A percentile compares a stretch with the other conserved stretches of the same genome.
Conservation (phyloP, 2,113 vertebrate genomes). For the Gadus chalcogrammus region DNA sequence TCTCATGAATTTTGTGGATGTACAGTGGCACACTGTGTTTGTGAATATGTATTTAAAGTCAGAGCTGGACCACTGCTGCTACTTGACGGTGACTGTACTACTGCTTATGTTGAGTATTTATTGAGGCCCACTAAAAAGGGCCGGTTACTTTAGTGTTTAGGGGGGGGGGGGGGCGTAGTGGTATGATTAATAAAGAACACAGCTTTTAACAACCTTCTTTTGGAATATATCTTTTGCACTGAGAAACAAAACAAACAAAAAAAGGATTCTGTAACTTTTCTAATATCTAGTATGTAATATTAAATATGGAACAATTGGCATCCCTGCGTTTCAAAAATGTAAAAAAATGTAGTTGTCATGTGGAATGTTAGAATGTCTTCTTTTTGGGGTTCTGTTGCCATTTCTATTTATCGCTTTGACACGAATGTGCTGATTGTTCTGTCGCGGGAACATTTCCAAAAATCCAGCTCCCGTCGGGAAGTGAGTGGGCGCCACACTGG, state of each 20-base stretch:
- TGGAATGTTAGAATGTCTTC: slow-evolving; percentile 74
- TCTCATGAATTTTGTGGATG: slow-evolving; percentile 64
- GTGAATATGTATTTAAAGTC: slow-evolving; percentile 74
- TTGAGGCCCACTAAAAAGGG: slow-evolving; percentile 53
- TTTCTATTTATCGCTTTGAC: slow-evolving; percentile 67
- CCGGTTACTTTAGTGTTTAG: slow-evolving; percentile 48
- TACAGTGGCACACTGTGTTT: slow-evolving; percentile 70
- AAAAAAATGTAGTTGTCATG: slow-evolving; percentile 65
- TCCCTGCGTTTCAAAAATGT: slow-evolving; percentile 57
- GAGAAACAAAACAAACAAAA: slow-evolving; percentile 75
- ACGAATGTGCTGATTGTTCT: slow-evolving; percentile 65
- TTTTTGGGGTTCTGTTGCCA: slow-evolving; percentile 18
- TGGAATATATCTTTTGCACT: slow-evolving; percentile 75
- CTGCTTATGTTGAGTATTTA: slow-evolving; percentile 76
- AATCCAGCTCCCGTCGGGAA: slow-evolving; percentile 46
- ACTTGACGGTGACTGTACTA: slow-evolving; percentile 78
- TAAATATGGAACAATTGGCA: slow-evolving; percentile 56
- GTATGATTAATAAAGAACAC: slow-evolving; percentile 57
- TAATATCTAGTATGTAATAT: slow-evolving; percentile 34
- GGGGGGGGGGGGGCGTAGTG: slow-evolving; percentile 1
- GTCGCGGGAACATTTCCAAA: slow-evolving; percentile 47
- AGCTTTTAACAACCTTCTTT: slow-evolving; percentile 66
- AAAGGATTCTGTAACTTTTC: slow-evolving; percentile 76
- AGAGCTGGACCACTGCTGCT: slow-evolving; percentile 78
- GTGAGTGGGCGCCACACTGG: slow-evolving; percentile 21